Conservation (phyloP, 2,113 vertebrate species). For the Ondatra zibethicus region DNA sequence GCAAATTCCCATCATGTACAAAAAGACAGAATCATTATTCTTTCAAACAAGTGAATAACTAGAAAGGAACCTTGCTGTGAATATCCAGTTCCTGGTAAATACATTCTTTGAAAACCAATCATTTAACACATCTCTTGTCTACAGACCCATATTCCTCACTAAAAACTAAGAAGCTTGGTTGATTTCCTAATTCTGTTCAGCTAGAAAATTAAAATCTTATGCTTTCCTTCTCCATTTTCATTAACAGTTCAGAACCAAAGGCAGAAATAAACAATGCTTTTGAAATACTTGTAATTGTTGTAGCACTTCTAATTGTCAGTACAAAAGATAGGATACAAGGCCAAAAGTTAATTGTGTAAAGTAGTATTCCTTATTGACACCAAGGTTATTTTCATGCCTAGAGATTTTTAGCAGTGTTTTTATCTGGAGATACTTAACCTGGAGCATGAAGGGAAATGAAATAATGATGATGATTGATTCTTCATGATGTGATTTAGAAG, state of each 20-base stretch:
- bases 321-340: neutral
- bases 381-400: neutral
- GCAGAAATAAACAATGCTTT: constrained; percentile 30
- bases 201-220: constrained; percentile 61
- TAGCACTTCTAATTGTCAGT: neutral
- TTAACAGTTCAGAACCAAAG: constrained; percentile 21
- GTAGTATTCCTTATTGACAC: constrained; percentile 33
- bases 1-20: constrained; percentile 15
- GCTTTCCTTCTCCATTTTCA: constrained; percentile 44
- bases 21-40: constrained; percentile 58
- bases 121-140: constrained; percentile 55
- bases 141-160: constrained; percentile 18
- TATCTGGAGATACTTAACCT: constrained; percentile 20
- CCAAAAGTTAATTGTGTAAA: constrained; percentile 45
- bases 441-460: constrained; percentile 50
- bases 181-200: constrained; percentile 35
- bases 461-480: constrained; percentile 46
- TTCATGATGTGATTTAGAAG: constrained; percentile 54
- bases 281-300: neutral
- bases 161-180: constrained; percentile 33
- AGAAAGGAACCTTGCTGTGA: constrained; percentile 11
- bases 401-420: constrained; percentile 41
- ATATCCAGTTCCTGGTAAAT: constrained; percentile 4
- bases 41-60: constrained; percentile 29
- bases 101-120: constrained; percentile 7